Evolutionary conservation across 2,797 vertebrate genomes (phyloP).

Genomic region (Pseudotriccus pelzelni): DNA sequence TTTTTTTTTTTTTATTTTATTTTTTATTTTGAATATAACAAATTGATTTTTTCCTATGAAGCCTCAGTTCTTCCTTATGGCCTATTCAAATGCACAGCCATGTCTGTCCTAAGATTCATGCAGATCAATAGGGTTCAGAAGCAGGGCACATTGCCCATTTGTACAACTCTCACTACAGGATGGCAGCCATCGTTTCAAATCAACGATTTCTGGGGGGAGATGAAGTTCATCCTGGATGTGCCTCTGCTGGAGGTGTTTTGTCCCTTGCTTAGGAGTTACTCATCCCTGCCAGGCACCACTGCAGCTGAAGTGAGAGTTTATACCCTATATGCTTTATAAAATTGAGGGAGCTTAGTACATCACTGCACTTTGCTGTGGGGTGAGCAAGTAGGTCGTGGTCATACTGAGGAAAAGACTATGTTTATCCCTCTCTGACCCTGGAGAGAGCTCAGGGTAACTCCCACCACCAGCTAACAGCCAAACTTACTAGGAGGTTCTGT

Average conservation of each 20-base stretch:
- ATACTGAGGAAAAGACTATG: accelerated
- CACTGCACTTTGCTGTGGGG: neutral
- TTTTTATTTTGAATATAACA: neutral
- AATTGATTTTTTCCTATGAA: neutral
- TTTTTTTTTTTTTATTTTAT: too few species aligned
- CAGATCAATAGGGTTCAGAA: conserved; percentile 27
- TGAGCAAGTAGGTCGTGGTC: neutral
- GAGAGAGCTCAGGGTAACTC: neutral
- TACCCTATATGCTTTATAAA: neutral
- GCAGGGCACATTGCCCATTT: neutral
- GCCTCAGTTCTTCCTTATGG: neutral
- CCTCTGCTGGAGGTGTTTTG: neutral
- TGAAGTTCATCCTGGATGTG: neutral
- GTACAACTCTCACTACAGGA: neutral
- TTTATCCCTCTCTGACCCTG: neutral
- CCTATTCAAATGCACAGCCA: neutral
- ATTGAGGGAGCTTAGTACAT: neutral
- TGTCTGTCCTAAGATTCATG: neutral
- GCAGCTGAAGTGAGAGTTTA: neutral
- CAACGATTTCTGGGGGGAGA: neutral
- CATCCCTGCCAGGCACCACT: neutral
- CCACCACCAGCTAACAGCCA: neutral
- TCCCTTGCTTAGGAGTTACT: neutral
- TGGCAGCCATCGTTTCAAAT: neutral
- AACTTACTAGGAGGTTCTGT: neutral